These are phyloP conservation scores for Tragulus kanchil DNA, from an alignment of 2,113 vertebrate genomes.

Conservation along the genomic window DNA sequence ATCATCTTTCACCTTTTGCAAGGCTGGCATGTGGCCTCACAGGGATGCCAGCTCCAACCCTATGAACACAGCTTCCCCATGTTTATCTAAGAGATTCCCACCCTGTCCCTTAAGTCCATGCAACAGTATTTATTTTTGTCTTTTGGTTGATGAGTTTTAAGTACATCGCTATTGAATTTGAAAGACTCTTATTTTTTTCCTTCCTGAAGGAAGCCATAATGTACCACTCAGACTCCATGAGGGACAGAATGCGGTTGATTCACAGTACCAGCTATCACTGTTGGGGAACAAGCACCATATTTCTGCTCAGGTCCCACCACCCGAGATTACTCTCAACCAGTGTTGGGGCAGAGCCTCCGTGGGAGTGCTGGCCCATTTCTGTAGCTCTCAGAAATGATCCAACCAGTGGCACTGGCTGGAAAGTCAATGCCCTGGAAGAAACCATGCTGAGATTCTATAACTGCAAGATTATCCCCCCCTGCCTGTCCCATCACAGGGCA, in stretches of 20 bases:
- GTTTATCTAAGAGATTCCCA: not conserved
- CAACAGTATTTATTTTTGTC: not conserved
- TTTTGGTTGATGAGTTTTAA: not conserved
- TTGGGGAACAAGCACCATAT: not conserved
- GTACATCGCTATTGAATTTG: not conserved
- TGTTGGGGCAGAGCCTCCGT: rapidly evolving
- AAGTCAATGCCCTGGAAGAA: not conserved
- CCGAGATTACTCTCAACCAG: not conserved
- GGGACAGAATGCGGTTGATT: not conserved
- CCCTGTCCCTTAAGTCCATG: rapidly evolving
- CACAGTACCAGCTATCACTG: rapidly evolving
- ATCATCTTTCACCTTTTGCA: too few relatives aligned
- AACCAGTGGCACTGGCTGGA: too few relatives aligned
- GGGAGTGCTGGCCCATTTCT: not conserved
- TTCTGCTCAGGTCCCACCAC: not conserved
- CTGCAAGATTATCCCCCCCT: not conserved
- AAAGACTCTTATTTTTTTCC: not conserved
- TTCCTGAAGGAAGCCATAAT: not conserved
- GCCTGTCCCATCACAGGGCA: not conserved
- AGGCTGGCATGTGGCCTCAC: not conserved
- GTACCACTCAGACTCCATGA: not conserved
- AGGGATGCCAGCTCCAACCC: rapidly evolving
- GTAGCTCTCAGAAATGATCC: not conserved
- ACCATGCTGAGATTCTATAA: not conserved
- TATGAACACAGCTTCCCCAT: not conserved